Evolutionary conservation across 2,113 vertebrate species (phyloP).

Genomic region (Dromas ardeola): DNA sequence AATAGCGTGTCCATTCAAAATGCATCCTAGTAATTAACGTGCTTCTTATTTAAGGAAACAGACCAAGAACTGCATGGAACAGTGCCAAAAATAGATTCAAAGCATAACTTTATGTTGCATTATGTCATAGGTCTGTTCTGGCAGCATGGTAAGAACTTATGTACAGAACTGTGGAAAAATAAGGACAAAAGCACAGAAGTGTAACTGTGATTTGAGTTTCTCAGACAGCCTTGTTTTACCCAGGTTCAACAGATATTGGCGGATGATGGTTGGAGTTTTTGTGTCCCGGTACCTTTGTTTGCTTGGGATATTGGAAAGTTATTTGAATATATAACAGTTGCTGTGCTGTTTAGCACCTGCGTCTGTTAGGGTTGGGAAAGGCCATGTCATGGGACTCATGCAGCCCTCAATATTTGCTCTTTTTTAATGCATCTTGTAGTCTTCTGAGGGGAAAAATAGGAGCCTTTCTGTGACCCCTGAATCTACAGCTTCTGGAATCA

Average conservation of each 20-base stretch:
- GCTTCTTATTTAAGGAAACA: conserved; percentile 27
- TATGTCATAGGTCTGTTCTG: neutral
- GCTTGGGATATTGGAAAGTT: neutral
- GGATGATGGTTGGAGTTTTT: neutral
- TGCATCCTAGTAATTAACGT: neutral
- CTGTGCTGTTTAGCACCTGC: neutral
- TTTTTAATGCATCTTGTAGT: neutral
- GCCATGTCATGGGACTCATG: rapidly evolving
- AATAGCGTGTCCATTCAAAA: neutral
- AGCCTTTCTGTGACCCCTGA: neutral
- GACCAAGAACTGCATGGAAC: neutral
- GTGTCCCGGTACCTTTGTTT: neutral
- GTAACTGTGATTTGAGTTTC: neutral
- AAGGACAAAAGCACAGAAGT: neutral
- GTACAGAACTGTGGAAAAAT: neutral
- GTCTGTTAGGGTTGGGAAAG: neutral
- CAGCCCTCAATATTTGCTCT: neutral
- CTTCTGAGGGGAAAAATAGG: neutral
- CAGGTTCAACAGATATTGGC: neutral
- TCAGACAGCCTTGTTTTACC: neutral
- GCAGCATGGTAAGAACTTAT: neutral
- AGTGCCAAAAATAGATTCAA: conserved; percentile 7
- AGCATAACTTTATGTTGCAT: neutral
- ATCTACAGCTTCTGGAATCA: neutral
- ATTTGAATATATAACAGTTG: neutral